These are phyloP conservation scores for Antitype chi DNA, from an alignment of 2,888 invertebrate genomes.

Conservation along the genomic window DNA sequence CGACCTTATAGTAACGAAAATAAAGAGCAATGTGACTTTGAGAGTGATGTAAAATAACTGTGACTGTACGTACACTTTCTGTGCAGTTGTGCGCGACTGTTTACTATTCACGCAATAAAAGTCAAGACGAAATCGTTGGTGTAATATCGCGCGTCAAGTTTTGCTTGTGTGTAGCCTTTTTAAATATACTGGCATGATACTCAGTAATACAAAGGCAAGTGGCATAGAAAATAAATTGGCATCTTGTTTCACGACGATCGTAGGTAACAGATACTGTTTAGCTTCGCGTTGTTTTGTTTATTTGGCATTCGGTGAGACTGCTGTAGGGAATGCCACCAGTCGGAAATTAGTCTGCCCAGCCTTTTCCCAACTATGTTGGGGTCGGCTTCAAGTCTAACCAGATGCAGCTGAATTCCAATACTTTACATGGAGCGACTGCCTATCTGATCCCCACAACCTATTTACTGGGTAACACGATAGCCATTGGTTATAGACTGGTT, in stretches of 20 bases:
- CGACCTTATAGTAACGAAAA: background rate
- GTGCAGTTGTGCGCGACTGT: no score
- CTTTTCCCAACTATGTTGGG: no score
- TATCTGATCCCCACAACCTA: no score
- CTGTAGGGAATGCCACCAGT: background rate
- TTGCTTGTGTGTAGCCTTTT: background rate
- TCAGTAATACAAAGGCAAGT: slow-evolving; percentile 2
- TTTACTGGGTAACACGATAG: no score
- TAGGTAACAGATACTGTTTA: background rate
- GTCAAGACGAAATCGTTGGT: background rate
- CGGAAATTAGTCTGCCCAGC: no score
- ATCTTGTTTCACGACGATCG: background rate
- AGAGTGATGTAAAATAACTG: background rate
- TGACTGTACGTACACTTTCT: background rate
- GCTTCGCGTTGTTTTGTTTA: background rate
- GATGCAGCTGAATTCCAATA: no score
- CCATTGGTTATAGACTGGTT: no score
- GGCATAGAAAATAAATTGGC: background rate
- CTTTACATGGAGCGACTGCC: no score
- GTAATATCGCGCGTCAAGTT: background rate
- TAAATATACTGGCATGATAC: background rate
- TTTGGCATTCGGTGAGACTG: slow-evolving; percentile 3
- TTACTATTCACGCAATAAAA: background rate
- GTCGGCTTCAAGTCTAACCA: no score
- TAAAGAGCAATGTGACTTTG: background rate